Evolutionary conservation across 2,113 vertebrate genomes (phyloP).

Genomic region (Passer domesticus): DNA sequence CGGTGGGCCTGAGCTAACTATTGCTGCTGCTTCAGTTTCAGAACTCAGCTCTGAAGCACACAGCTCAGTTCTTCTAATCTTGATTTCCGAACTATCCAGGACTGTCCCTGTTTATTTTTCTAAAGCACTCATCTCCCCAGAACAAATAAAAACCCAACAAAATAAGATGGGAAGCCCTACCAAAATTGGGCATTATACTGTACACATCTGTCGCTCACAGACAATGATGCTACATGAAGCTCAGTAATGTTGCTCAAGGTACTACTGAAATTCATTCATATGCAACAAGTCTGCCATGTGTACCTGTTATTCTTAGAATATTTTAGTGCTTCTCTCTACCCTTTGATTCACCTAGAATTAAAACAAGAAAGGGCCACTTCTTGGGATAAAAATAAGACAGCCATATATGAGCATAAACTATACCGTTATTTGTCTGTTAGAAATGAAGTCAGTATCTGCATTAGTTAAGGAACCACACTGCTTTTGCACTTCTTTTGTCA

Average conservation of each 20-base stretch:
- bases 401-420: neutral
- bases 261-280: neutral
- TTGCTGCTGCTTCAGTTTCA: neutral
- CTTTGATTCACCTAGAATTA: neutral
- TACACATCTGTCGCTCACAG: neutral
- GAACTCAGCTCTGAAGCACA: neutral
- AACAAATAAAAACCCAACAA: neutral
- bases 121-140: neutral
- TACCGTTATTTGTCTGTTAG: neutral
- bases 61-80: neutral
- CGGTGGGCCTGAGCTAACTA: neutral
- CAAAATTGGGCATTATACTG: neutral
- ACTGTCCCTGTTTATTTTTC: neutral
- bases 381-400: neutral
- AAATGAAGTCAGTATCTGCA: neutral
- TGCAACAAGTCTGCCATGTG: neutral
- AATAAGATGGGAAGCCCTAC: neutral
- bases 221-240: rapidly evolving
- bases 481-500: neutral
- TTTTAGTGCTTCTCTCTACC: neutral
- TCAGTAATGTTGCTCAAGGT: neutral
- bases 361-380: neutral
- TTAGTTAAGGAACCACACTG: neutral
- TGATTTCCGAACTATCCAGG: neutral
- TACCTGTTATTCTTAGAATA: neutral